Conservation (phyloP, 2,113 vertebrate species). For the Semnornis frantzii region DNA sequence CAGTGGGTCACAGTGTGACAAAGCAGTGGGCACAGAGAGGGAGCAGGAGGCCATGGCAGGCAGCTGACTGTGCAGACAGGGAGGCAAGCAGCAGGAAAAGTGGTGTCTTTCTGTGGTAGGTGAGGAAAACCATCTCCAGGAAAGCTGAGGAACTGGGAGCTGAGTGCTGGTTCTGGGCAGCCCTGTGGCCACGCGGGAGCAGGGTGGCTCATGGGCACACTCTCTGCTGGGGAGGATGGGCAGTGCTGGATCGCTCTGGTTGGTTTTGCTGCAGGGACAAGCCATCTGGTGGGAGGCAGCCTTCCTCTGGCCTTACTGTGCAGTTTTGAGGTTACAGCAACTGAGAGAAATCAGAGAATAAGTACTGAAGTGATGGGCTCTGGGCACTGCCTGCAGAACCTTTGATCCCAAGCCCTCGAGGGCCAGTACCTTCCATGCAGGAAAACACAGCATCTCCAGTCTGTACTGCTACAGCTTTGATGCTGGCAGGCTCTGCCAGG, state of each 20-base stretch:
- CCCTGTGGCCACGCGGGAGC: rapidly evolving
- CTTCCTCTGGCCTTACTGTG: background rate
- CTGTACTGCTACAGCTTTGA: too few relatives aligned
- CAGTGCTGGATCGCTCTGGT: rapidly evolving
- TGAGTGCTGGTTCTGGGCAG: background rate
- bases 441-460: background rate
- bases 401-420: background rate
- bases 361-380: rapidly evolving
- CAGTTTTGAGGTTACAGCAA: rapidly evolving
- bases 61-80: background rate
- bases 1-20: rapidly evolving
- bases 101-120: rapidly evolving
- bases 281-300: background rate
- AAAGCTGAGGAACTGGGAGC: background rate
- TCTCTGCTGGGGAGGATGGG: background rate
- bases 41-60: background rate
- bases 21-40: background rate
- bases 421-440: background rate
- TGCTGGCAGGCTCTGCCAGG: background rate
- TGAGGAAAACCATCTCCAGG: background rate
- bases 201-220: rapidly evolving
- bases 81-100: background rate
- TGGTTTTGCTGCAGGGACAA: background rate
- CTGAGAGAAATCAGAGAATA: background rate
- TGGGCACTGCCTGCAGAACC: background rate